Conservation (phyloP, 2,888 invertebrate species). For the Petrophora chlorosata region DNA sequence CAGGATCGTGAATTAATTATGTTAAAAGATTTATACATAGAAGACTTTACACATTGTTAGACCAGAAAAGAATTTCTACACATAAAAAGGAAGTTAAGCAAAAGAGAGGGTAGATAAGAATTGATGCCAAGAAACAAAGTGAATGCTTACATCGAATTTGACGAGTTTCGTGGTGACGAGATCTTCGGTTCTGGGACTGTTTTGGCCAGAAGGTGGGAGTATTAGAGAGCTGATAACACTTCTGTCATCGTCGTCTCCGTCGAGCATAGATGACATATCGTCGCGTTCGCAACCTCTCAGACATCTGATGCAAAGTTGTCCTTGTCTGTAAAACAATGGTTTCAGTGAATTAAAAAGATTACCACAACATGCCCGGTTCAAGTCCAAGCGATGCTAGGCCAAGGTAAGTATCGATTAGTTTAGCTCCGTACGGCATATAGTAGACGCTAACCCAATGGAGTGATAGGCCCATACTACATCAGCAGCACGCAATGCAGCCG, state of each 20-base stretch:
- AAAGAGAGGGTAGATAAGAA: slow-evolving; percentile 26
- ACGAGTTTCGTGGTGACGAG: slow-evolving; percentile 77
- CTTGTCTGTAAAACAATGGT: slow-evolving; percentile 85
- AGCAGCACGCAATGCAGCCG: too few species aligned
- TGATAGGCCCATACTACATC: too few species aligned
- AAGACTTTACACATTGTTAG: slow-evolving; percentile 48
- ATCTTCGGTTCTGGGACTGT: slow-evolving; percentile 69
- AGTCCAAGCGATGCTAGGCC: too few species aligned
- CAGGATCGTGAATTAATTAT: slow-evolving; percentile 65
- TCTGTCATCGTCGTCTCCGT: slow-evolving; percentile 89
- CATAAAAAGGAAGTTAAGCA: slow-evolving; percentile 45
- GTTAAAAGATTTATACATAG: slow-evolving; percentile 42
- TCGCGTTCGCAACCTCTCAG: slow-evolving; percentile 86
- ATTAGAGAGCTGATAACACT: slow-evolving; percentile 85
- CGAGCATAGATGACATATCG: slow-evolving; percentile 86
- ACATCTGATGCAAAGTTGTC: slow-evolving; percentile 92
- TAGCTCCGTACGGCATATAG: too few species aligned
- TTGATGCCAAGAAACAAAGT: slow-evolving; percentile 21
- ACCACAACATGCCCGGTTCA: too few species aligned
- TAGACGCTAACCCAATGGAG: too few species aligned
- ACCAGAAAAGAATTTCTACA: slow-evolving; percentile 46
- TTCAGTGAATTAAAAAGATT: too few species aligned
- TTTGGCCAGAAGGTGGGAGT: slow-evolving; percentile 69
- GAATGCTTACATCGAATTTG: slow-evolving; percentile 83
- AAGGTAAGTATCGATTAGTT: too few species aligned